Percentiles rank a stretch among this genome's conserved stretches.
phyloP scores from a whole-genome alignment of 2,113 vertebrate genomes.

The Odocoileus virginianus region DNA sequence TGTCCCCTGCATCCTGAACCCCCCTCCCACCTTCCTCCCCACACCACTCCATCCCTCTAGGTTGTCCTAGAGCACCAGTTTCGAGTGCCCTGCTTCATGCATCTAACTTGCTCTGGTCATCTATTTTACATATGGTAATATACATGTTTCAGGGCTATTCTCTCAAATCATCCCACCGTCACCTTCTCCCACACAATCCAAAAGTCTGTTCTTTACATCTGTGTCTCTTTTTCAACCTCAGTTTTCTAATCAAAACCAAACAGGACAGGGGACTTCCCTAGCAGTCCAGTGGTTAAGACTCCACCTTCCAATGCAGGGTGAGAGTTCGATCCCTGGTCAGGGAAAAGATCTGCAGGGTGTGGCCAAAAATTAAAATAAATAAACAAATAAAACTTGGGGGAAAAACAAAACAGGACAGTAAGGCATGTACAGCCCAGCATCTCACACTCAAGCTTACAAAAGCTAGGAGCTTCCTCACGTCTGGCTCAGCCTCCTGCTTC shows the following conservation, averaged over 20 bases:
- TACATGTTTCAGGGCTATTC: not conserved
- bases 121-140: not conserved
- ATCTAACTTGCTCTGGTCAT: not conserved
- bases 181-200: not conserved
- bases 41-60: not conserved
- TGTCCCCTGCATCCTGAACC: not conserved
- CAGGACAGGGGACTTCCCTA: not conserved
- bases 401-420: not conserved
- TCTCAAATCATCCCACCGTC: not conserved
- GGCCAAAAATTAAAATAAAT: not conserved
- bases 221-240: not conserved
- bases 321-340: not conserved
- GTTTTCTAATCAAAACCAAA: not conserved
- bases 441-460: not conserved
- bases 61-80: not conserved
- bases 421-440: accelerated
- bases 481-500: not conserved
- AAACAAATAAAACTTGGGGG: not conserved
- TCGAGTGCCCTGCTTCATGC: not conserved
- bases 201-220: not conserved
- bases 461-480: not conserved
- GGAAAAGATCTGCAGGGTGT: not conserved
- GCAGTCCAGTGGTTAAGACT: not conserved
- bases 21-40: not conserved
- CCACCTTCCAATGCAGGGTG: accelerated